phyloP scores from a whole-genome alignment of 2,888 invertebrate genomes.

The Mycalesis mineus region DNA sequence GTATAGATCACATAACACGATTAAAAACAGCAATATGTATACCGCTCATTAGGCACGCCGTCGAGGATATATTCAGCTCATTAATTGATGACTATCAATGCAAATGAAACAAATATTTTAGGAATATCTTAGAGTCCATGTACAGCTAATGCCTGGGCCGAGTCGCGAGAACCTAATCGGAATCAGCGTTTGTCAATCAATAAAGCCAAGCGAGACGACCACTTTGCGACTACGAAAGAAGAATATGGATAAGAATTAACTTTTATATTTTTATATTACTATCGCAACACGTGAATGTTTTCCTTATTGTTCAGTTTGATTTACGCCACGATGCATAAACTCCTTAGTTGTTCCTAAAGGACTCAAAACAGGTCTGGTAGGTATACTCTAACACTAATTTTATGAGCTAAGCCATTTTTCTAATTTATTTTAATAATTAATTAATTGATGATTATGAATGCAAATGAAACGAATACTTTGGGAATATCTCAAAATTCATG shows the following conservation, averaged over 20 bases:
- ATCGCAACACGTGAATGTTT: too few relatives aligned
- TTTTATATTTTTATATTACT: too few relatives aligned
- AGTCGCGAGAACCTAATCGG: slow-evolving; percentile 67
- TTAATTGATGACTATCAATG: slow-evolving; percentile 37
- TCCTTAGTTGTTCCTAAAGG: too few relatives aligned
- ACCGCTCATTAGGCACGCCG: slow-evolving; percentile 19
- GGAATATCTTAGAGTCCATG: slow-evolving; percentile 46
- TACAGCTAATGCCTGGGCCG: slow-evolving; percentile 58
- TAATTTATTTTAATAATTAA: too few relatives aligned
- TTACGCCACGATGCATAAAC: too few relatives aligned
- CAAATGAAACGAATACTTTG: slow-evolving; percentile 36
- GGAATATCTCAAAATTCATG: slow-evolving; percentile 46
- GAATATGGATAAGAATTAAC: slow-evolving; percentile 46
- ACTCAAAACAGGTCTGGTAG: too few relatives aligned
- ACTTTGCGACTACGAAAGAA: slow-evolving; percentile 44
- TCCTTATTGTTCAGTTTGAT: too few relatives aligned
- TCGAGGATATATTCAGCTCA: slow-evolving; percentile 38
- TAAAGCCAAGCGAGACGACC: slow-evolving; percentile 57
- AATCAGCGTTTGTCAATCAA: slow-evolving; percentile 74
- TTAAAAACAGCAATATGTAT: slow-evolving; percentile 24
- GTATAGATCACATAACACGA: not conserved
- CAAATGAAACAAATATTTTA: slow-evolving; percentile 36
- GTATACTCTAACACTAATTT: too few relatives aligned
- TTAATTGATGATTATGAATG: slow-evolving; percentile 37
- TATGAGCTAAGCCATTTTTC: too few relatives aligned